Evolutionary conservation across 64 coral and sea anemone species (phyloP).

Genomic region (Hydrozoanthus tunicans): DNA sequence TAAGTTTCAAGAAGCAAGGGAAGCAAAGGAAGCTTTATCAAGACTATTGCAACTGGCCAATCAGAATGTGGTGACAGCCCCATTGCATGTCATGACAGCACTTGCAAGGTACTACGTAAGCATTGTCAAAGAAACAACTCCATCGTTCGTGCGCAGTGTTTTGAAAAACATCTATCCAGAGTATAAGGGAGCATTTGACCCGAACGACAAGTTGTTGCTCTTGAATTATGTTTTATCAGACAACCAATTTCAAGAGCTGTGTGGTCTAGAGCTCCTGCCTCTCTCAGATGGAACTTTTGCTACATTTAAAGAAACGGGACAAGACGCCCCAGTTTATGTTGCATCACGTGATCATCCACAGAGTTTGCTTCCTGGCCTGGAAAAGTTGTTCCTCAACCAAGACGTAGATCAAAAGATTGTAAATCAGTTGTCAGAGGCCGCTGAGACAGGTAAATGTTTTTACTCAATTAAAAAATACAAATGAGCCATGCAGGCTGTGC

Average conservation of each 20-base stretch:
- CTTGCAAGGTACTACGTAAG: neutral
- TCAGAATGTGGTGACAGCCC: conserved; percentile 60
- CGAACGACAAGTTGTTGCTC: conserved; percentile 46
- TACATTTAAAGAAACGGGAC: conserved; percentile 5
- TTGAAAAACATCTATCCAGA: neutral
- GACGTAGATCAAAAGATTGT: conserved; percentile 6
- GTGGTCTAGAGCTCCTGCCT: conserved; percentile 61
- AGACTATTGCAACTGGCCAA: conserved; percentile 5
- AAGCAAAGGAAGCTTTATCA: conserved; percentile 7
- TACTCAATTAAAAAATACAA: neutral
- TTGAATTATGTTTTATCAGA: conserved; percentile 67
- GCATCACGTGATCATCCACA: conserved; percentile 56
- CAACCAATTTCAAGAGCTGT: conserved; percentile 34
- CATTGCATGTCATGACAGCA: conserved; percentile 57
- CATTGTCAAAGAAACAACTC: conserved; percentile 22
- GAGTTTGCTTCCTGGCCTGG: conserved; percentile 57
- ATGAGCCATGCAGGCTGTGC: neutral
- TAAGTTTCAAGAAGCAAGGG: conserved; percentile 36
- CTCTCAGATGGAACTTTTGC: conserved; percentile 49
- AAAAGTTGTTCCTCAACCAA: conserved; percentile 54
- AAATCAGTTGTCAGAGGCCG: neutral
- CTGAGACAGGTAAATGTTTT: conserved; percentile 13
- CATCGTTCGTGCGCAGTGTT: conserved; percentile 36
- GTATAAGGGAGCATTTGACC: conserved; percentile 23
- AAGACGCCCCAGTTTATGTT: conserved; percentile 36